Percentiles rank a stretch among this genome's conserved stretches.
phyloP scores from a whole-genome alignment of 92 coral and sea anemone genomes.

The Isaurus tuberculatus region DNA sequence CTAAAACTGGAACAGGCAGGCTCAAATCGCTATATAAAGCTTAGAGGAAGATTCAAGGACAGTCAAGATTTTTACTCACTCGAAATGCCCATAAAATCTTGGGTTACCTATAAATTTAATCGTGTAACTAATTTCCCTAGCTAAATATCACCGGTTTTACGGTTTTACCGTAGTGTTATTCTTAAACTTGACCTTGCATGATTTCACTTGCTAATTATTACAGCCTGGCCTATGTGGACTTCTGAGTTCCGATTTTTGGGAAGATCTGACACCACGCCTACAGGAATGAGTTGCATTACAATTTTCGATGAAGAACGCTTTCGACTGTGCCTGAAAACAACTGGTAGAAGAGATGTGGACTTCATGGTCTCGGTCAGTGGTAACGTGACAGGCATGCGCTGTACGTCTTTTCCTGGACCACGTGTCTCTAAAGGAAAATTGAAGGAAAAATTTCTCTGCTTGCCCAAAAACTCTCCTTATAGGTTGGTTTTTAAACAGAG shows the following conservation, averaged over 20 bases:
- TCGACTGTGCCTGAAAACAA: not conserved
- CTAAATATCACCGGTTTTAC: too few species aligned
- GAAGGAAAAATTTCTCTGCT: not conserved
- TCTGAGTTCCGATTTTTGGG: slow-evolving; percentile 36
- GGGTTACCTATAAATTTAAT: too few species aligned
- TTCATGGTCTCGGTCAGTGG: not conserved
- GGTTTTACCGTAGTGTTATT: too few species aligned
- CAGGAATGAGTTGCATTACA: not conserved
- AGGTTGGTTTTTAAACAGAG: too few species aligned
- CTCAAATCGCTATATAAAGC: too few species aligned
- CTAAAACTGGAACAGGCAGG: too few species aligned
- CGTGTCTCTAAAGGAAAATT: slow-evolving; percentile 3
- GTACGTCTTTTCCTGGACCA: slow-evolving; percentile 1
- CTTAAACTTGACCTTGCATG: too few species aligned
- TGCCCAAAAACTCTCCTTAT: slow-evolving; percentile 1
- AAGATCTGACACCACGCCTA: not conserved
- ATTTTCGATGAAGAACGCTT: slow-evolving; percentile 1
- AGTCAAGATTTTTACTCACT: too few species aligned
- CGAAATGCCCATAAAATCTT: too few species aligned
- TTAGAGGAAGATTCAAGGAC: too few species aligned
- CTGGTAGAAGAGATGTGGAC: not conserved
- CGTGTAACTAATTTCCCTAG: too few species aligned
- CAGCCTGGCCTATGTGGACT: slow-evolving; percentile 28
- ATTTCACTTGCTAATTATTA: not conserved
- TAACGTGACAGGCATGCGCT: slow-evolving; percentile 17